A percentile compares a stretch with the other conserved stretches of the same genome.
Conservation (phyloP, 2,797 vertebrate genomes). For the Rhabdomys pumilio region DNA sequence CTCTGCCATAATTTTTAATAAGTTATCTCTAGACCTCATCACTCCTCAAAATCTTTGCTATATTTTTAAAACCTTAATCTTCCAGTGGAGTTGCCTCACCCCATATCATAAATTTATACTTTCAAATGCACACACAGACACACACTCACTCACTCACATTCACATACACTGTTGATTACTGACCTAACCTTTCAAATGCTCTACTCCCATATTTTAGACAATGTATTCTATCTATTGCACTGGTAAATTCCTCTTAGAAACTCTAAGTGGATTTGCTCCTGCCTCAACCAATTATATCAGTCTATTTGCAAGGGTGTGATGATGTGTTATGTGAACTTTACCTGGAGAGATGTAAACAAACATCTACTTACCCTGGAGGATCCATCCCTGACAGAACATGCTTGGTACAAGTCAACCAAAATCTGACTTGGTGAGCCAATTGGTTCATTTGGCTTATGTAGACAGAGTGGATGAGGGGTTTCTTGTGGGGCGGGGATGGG, state of each 20-base stretch:
- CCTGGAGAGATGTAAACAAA: not conserved
- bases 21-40: constrained; percentile 28
- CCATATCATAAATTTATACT: not conserved
- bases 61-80: constrained; percentile 42
- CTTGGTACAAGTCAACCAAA: not conserved
- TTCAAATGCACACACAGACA: not conserved
- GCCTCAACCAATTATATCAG: not conserved
- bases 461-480: not conserved
- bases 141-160: not conserved
- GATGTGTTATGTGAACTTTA: not conserved
- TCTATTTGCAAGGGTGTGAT: not conserved
- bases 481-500: not conserved
- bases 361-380: not conserved
- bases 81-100: not conserved
- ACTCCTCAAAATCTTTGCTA: not conserved
- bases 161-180: not conserved
- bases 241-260: constrained; percentile 9
- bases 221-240: not conserved
- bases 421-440: not conserved
- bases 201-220: constrained; percentile 8
- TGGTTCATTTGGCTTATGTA: not conserved
- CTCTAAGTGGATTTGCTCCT: not conserved
- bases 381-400: not conserved
- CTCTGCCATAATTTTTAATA: not conserved
- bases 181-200: constrained; percentile 9